Evolutionary conservation across 2,888 invertebrate species (phyloP), one percentile per base, ranked within the genome.

Genomic region (Drosophila siamana): DNA sequence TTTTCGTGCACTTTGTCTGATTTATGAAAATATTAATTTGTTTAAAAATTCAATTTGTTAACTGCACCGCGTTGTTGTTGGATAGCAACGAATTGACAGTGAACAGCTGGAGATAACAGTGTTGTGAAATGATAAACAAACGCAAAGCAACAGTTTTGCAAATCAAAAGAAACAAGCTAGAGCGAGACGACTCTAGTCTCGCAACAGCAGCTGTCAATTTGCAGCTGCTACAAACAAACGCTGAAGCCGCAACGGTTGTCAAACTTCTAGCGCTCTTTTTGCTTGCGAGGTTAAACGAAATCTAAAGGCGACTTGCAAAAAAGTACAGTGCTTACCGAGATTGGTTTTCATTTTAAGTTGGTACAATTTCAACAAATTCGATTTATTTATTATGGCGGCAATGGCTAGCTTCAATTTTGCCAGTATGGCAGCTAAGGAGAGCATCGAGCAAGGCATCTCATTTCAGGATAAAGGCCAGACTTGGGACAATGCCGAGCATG

Each of bases 401-500:
- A 78, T 80, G 62, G 46, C 74, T 3, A 75, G 16, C 40, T 90
- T 90, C 40, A 90, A 73, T 69, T 90, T 91, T 30, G 69, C 68
- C 2, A 70, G 62, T 38, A 72, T 87, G 67, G 82, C 80, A 0
- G 80, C 86, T 16, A 88, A 80, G 54, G 50, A 62, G 1, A 47
- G 40, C 28, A 51, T 62, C n/a, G 91, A 92, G 60, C 78, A 86
- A 9, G 97, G 97, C 50, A 95, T 98, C 13, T 96, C 96, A 88
- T 98, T 98, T 91, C 95, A 96, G 68, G 96, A 96, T 59, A 95
- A 94, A 92, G 95, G 95, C 0, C 91, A 97, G 52, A 97, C 97
- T 92, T 94, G 98, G 83, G 94, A 97, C 90, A 94, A 94, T 0
- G 96, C 94, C 54, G 94, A 94, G 63, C 96, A 98, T 93, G 98